Evolutionary conservation across 1,140 invertebrate species (phyloP).

Genomic region (Drusus annulatus): DNA sequence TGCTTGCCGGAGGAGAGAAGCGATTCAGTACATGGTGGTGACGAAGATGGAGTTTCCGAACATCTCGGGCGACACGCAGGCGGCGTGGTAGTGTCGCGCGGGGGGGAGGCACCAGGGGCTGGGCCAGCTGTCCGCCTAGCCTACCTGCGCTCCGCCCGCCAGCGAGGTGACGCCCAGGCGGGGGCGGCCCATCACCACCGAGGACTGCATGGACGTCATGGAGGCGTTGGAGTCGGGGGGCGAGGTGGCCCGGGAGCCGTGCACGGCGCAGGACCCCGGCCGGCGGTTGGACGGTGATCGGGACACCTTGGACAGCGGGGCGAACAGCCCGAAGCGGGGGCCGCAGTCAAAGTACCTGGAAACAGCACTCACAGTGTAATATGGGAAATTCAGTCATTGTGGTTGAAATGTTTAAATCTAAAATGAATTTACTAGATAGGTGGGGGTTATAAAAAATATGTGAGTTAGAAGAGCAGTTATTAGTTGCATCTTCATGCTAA

Average conservation of each 20-base stretch:
- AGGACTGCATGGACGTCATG: slow-evolving; percentile 79
- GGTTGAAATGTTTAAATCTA: no score
- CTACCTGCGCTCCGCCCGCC: slow-evolving; percentile 77
- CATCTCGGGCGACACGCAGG: slow-evolving; percentile 71
- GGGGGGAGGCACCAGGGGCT: slow-evolving; percentile 61
- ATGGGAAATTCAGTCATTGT: neutral
- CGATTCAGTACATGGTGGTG: slow-evolving; percentile 58
- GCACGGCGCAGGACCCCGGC: slow-evolving; percentile 76
- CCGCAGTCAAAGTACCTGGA: slow-evolving; percentile 95
- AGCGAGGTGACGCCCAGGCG: slow-evolving; percentile 82
- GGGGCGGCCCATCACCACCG: slow-evolving; percentile 66
- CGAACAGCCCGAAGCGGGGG: slow-evolving; percentile 93
- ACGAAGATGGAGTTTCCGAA: slow-evolving; percentile 62
- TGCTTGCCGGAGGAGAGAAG: slow-evolving; percentile 17
- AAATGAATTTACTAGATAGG: no score
- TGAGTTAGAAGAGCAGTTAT: no score
- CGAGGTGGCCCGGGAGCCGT: slow-evolving; percentile 78
- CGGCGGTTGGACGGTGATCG: slow-evolving; percentile 82
- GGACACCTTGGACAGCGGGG: slow-evolving; percentile 89
- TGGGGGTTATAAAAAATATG: no score
- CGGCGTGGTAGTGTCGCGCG: slow-evolving; percentile 69
- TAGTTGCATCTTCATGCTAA: no score
- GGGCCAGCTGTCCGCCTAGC: slow-evolving; percentile 71
- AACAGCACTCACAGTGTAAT: slow-evolving; percentile 8
- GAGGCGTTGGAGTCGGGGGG: slow-evolving; percentile 91